A percentile compares a stretch with the other conserved stretches of the same genome.
These are phyloP conservation scores for Watersipora subatra DNA, from an alignment of 1,140 invertebrate species.

Conservation along the genomic window DNA sequence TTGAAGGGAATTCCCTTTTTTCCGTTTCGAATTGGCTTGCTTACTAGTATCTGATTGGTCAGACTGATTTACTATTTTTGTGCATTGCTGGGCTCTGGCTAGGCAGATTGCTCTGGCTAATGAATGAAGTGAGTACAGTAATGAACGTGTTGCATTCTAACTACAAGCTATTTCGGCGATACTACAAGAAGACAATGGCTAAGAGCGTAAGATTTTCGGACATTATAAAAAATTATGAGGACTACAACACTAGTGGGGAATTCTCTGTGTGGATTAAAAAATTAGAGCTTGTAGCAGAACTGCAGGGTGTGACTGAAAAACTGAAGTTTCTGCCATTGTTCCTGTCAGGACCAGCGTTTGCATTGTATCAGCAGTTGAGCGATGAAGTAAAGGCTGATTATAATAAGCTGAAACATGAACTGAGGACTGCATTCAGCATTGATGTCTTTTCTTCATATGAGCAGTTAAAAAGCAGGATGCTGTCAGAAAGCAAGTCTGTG, in stretches of 20 bases:
- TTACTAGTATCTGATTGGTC: no score
- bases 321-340: background rate
- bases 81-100: no score
- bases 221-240: background rate
- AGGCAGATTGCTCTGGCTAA: no score
- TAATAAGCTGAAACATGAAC: background rate
- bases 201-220: background rate
- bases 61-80: no score
- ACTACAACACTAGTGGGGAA: background rate
- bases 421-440: background rate
- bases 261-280: background rate
- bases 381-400: background rate
- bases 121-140: no score
- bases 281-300: slow-evolving; percentile 3
- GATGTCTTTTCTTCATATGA: slow-evolving; percentile 1
- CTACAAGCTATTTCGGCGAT: background rate
- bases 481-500: background rate
- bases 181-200: no score
- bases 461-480: background rate
- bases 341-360: background rate
- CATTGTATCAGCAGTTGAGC: background rate
- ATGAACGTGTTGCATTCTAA: no score
- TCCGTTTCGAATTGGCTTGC: no score
- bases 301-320: background rate
- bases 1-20: no score